Evolutionary conservation across 2,113 vertebrate species (phyloP).

Genomic region (Phyllopteryx taeniolatus): DNA sequence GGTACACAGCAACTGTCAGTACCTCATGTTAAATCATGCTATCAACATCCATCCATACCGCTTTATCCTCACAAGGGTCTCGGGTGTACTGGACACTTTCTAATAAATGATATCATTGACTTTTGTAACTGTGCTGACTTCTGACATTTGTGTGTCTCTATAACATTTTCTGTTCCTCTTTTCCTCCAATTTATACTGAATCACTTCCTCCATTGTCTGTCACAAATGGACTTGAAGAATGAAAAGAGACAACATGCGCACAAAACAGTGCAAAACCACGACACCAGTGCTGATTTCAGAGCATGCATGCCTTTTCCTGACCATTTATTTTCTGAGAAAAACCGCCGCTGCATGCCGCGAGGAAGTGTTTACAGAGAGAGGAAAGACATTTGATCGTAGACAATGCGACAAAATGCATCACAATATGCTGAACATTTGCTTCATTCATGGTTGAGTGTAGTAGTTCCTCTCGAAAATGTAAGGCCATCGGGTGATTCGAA

Average conservation of each 20-base stretch:
- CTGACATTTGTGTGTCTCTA: conserved; percentile 33
- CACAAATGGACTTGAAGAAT: not conserved
- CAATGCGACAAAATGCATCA: not conserved
- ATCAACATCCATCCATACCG: too few species aligned
- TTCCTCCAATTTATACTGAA: conserved; percentile 19
- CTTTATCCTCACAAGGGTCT: not conserved
- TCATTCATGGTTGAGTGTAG: conserved; percentile 5
- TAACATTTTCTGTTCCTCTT: conserved; percentile 52
- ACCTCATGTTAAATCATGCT: not conserved
- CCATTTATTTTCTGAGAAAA: conserved; percentile 6
- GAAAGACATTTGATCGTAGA: conserved; percentile 13
- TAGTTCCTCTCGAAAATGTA: conserved; percentile 47
- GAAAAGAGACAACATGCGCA: not conserved
- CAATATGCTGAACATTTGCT: conserved; percentile 2
- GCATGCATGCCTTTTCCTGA: conserved; percentile 4
- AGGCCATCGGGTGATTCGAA: conserved; percentile 57
- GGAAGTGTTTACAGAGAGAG: conserved; percentile 3
- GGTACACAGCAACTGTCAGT: not conserved
- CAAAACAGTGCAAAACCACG: conserved; percentile 7
- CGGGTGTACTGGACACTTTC: not conserved
- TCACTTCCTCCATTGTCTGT: conserved; percentile 50
- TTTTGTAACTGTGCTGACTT: conserved; percentile 40
- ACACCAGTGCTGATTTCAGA: conserved; percentile 9
- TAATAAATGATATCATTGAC: conserved; percentile 2
- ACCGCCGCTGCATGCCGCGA: not conserved